Evolutionary conservation across 2,888 invertebrate species (phyloP), one percentile per base, ranked within the genome.

Genomic region (Bombylius major): DNA sequence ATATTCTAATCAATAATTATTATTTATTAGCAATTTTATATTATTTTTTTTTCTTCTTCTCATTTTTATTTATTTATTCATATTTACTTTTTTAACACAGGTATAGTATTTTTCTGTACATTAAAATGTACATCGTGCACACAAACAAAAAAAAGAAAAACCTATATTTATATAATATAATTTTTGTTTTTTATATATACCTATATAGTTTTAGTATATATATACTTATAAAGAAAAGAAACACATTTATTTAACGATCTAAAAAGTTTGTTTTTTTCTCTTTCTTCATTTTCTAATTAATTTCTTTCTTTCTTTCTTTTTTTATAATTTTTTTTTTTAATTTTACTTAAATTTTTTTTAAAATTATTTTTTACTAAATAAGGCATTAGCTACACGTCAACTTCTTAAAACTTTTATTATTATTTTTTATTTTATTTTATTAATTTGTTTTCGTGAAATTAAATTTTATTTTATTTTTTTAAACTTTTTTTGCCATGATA

Each of bases 321-420:
- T 23, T 3, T 23, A 1, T 23, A n/a, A n/a, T 23, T 23, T 23
- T 23, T 23, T 23, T 23, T 23, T 23, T 23, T 23, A 3, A n/a
- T n/a, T n/a, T 23, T 23, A 23, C 23, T 23, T 23, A 23, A 23
- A 23, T 23, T 23, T 23, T 23, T 23, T 23, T 46, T 54, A 36
- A 50, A 54, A 50, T 49, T 46, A 54, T 50, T 54, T 60, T 54
- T 60, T 55, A 55, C 54, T 56, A 58, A 54, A 69, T 70, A 72
- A 72, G 72, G 72, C 72, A 72, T 70, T 72, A 72, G 71, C 68
- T 70, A 70, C 72, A 72, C 72, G 68, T 68, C 51, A 66, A 65
- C 65, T 61, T 56, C 56, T 53, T 61, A 57, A 50, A 56, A 56
- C 56, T 59, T 44, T 54, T 55, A 55, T 59, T 58, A 54, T 56